Conservation (phyloP, 2,888 invertebrate species). For the Atrina japonica region DNA sequence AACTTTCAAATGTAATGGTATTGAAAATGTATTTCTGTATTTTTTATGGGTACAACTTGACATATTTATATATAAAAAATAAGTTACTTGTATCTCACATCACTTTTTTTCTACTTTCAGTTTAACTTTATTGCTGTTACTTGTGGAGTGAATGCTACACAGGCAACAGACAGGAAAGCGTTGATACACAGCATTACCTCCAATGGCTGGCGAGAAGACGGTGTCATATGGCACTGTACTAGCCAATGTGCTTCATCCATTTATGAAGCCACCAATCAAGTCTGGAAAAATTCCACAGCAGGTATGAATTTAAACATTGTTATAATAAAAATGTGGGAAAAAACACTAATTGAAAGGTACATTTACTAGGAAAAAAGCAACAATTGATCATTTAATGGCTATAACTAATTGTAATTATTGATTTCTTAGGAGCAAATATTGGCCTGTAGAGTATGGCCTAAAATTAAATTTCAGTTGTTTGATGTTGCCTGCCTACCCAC, state of each 20-base stretch:
- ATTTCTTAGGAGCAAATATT: no score
- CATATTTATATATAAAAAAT: no score
- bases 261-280: slow-evolving; percentile 64
- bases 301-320: slow-evolving; percentile 42
- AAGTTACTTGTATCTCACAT: no score
- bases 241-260: slow-evolving; percentile 72
- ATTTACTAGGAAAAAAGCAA: no score
- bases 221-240: slow-evolving; percentile 75
- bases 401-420: no score
- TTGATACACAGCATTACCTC: slow-evolving; percentile 75
- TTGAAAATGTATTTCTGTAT: no score
- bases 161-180: slow-evolving; percentile 68
- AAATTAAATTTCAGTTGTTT: no score
- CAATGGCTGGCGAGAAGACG: slow-evolving; percentile 77
- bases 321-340: not conserved
- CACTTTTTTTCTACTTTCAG: slow-evolving; percentile 52
- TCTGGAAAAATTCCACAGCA: slow-evolving; percentile 62
- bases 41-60: no score
- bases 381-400: no score
- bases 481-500: no score
- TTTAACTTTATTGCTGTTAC: slow-evolving; percentile 77
- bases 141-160: slow-evolving; percentile 62
- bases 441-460: no score
- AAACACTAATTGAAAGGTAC: not conserved
- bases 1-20: no score